Evolutionary conservation across 2,797 vertebrate genomes (phyloP), one percentile per base, ranked within the genome.

Genomic region (Margarornis squamiger): DNA sequence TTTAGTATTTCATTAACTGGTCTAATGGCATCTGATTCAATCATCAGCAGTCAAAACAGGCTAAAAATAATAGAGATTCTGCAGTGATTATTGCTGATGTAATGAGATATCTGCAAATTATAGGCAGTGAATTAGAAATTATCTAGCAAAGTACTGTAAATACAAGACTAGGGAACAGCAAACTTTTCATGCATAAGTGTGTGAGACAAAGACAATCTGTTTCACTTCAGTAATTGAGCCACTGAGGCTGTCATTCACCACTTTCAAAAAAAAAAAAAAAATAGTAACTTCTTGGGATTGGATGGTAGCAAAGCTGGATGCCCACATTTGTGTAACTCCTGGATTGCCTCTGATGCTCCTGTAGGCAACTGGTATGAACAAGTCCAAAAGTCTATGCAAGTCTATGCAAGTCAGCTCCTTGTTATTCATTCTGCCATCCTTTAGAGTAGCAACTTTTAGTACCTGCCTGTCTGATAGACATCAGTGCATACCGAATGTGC

Each of bases 61-160:
- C 49, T 45, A 82, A 65, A 86, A 88, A 91, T 76, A 86, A 71
- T 43, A 59, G 73, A 82, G 52, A 87, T 91, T 77, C 54, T 72
- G 54, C 11, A 77, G 61, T 59, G 41, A 85, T 89, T 92, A 89
- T 63, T 84, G 66, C 51, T 81, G 29, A 76, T 55, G 3, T 45
- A 91, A 91, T 88, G 58, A 94, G 68, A 57, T 62, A 73, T 41
- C 54, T 92, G 77, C n/a, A 85, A 92, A 68, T 72, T 80, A 51
- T 54, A 65, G 55, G 51, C 6, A 14, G 54, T 70, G 85, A 92
- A 70, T 84, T 79, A 88, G 70, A 84, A 74, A 95, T 88, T 79
- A 80, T 30, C 43, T 59, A 54, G 30, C 1, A 5, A 91, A 65
- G 36, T 83, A 80, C 38, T 43, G n/a, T 66, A 86, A 83, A 73